Conservation (phyloP, 2,888 invertebrate species). For the Tipula confusa region DNA sequence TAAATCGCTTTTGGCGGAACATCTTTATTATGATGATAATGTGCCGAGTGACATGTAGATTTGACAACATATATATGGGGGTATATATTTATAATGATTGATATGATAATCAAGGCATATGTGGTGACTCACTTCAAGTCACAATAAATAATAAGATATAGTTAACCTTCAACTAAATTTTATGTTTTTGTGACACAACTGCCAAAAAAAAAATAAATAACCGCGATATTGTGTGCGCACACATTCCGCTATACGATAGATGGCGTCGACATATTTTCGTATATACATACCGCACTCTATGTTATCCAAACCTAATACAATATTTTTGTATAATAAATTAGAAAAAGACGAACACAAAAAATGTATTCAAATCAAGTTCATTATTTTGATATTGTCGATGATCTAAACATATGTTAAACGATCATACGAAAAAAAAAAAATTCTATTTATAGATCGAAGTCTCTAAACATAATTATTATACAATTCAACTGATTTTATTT, state of each 20-base stretch:
- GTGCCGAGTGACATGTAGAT: background rate
- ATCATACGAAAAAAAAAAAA: background rate
- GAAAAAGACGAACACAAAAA: background rate
- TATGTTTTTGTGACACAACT: background rate
- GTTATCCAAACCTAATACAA: no score
- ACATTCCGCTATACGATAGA: background rate
- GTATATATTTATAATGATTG: background rate
- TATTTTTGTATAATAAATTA: background rate
- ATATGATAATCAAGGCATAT: background rate
- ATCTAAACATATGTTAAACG: background rate
- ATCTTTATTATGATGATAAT: background rate
- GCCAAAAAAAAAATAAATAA: background rate
- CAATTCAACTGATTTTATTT: constrained; percentile 12
- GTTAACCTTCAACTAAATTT: background rate
- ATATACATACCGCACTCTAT: background rate
- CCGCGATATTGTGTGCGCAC: background rate
- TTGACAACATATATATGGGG: background rate
- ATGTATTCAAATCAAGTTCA: constrained; percentile 13
- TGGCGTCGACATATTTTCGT: background rate
- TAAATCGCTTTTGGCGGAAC: background rate
- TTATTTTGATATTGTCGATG: constrained; percentile 25
- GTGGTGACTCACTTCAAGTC: background rate
- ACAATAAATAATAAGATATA: no score
- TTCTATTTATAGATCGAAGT: constrained; percentile 20
- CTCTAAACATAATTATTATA: background rate